Conservation (phyloP, 2,113 vertebrate genomes). For the Myotis davidii region DNA sequence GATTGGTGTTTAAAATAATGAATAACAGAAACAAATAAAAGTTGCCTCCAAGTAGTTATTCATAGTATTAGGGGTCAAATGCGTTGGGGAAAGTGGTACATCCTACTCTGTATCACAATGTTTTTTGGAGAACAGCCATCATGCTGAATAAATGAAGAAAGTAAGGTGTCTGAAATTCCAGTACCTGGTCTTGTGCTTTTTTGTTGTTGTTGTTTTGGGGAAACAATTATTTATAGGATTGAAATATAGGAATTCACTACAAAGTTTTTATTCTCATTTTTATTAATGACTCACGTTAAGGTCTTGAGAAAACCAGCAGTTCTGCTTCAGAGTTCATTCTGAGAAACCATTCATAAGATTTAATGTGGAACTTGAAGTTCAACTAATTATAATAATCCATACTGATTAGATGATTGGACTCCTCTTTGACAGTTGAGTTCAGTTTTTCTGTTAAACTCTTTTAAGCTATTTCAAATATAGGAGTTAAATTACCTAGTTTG, state of each 20-base stretch:
- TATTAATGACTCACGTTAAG: background rate
- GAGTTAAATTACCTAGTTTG: slow-evolving; percentile 7
- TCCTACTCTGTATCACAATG: background rate
- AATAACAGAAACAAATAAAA: slow-evolving; percentile 34
- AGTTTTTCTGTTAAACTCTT: slow-evolving; percentile 32
- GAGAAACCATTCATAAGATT: background rate
- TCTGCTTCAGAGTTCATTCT: background rate
- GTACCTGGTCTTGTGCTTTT: background rate
- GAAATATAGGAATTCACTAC: background rate
- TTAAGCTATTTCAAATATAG: background rate
- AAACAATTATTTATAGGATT: background rate
- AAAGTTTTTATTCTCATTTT: slow-evolving; percentile 12
- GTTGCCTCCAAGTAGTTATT: background rate
- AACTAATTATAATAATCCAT: background rate
- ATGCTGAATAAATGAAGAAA: background rate
- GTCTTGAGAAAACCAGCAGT: background rate
- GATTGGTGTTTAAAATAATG: background rate
- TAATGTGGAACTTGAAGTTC: slow-evolving; percentile 34
- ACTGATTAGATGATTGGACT: background rate
- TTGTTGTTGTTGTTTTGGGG: background rate
- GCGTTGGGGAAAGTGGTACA: background rate
- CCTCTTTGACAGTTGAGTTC: background rate
- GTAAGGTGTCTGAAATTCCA: background rate
- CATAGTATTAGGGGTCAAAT: background rate
- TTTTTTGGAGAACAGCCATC: background rate